Conservation (phyloP, 30 jellyfish, hydroid and myxozoan species). For the Hydra vulgaris region DNA sequence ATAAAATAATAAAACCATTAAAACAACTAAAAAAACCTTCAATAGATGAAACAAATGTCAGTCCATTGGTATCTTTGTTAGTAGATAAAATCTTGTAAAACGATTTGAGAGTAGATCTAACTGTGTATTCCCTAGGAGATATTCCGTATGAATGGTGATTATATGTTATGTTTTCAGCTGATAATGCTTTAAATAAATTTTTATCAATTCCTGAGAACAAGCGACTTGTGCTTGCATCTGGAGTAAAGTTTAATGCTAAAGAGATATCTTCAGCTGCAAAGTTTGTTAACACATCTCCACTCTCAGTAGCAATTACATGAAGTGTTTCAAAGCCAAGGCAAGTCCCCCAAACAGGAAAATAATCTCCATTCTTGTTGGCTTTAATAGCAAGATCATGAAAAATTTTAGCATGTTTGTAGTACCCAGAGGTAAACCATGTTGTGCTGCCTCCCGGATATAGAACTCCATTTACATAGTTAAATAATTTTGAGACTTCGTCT, state of each 20-base stretch:
- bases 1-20: not conserved
- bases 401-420: slow-evolving; percentile 59
- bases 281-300: slow-evolving; percentile 22
- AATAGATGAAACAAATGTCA: slow-evolving; percentile 53
- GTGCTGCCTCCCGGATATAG: slow-evolving; percentile 92
- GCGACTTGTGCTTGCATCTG: slow-evolving; percentile 44
- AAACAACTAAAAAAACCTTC: slow-evolving; percentile 54
- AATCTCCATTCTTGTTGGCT: slow-evolving; percentile 80
- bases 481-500: slow-evolving; percentile 44
- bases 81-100: slow-evolving; percentile 43
- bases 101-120: slow-evolving; percentile 19
- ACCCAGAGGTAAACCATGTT: slow-evolving; percentile 38
- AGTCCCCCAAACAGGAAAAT: slow-evolving; percentile 96
- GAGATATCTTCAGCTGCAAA: slow-evolving; percentile 51
- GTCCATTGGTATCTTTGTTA: slow-evolving; percentile 46
- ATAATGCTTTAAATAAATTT: slow-evolving; percentile 10
- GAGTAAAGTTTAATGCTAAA: slow-evolving; percentile 49
- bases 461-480: slow-evolving; percentile 76
- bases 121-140: slow-evolving; percentile 45
- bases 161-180: slow-evolving; percentile 52
- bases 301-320: slow-evolving; percentile 56
- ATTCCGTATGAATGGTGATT: slow-evolving; percentile 69
- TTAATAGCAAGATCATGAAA: slow-evolving; percentile 57
- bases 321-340: slow-evolving; percentile 92
- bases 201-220: slow-evolving; percentile 47